phyloP scores from a whole-genome alignment of 2,888 invertebrate species.

The Caenorhabditis japonica region DNA sequence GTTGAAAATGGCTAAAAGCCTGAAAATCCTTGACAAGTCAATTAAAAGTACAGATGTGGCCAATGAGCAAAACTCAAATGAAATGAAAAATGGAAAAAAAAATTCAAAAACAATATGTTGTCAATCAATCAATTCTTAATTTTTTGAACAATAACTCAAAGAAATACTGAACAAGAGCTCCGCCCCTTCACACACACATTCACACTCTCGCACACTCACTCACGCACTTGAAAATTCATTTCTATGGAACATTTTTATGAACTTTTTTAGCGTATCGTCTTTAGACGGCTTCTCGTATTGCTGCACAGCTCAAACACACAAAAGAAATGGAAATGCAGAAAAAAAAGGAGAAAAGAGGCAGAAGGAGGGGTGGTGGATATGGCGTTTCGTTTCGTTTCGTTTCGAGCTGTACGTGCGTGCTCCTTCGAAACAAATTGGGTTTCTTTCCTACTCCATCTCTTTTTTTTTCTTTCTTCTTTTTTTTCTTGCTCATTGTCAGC shows the following conservation, averaged over 20 bases:
- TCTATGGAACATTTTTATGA: slow-evolving; percentile 48
- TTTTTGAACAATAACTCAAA: too few relatives aligned
- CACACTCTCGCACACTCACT: slow-evolving; percentile 10
- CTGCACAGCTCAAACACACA: too few relatives aligned
- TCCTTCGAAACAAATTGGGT: slow-evolving; percentile 50
- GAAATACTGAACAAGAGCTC: slow-evolving; percentile 2
- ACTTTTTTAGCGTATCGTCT: slow-evolving; percentile 17
- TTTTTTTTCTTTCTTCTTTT: slow-evolving; percentile 14
- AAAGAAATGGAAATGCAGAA: too few relatives aligned
- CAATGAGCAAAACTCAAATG: too few relatives aligned
- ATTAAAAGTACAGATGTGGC: too few relatives aligned
- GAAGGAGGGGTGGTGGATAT: slow-evolving; percentile 9
- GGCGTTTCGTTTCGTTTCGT: slow-evolving; percentile 20
- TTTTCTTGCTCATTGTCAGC: slow-evolving; percentile 16
- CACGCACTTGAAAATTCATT: slow-evolving; percentile 42
- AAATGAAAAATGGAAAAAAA: too few relatives aligned
- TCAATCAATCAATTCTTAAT: too few relatives aligned
- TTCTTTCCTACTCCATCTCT: slow-evolving; percentile 23
- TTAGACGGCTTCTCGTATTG: slow-evolving; percentile 26
- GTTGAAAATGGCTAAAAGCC: too few relatives aligned
- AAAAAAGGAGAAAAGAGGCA: slow-evolving; percentile 6
- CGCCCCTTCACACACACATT: too few relatives aligned
- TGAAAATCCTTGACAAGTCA: too few relatives aligned
- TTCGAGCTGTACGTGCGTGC: slow-evolving; percentile 39
- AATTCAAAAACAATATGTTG: too few relatives aligned